A percentile compares a stretch with the other conserved stretches of the same genome.
Evolutionary conservation across 2,888 invertebrate species (phyloP).

Genomic region (Hemithea aestivaria): DNA sequence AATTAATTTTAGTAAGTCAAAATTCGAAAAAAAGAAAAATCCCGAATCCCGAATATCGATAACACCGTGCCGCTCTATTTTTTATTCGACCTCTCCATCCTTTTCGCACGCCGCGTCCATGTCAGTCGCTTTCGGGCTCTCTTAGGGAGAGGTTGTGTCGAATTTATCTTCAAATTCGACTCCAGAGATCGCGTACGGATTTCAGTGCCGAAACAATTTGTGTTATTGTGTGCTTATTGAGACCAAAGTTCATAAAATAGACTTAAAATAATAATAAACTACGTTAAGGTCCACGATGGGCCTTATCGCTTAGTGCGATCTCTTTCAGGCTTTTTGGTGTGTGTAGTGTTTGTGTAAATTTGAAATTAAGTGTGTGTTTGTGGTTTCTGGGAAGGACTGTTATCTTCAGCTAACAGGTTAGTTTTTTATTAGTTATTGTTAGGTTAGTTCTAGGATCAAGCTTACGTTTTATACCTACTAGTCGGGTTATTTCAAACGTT

Average conservation of each 20-base stretch:
- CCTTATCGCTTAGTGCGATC: conserved; percentile 12
- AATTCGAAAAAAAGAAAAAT: conserved; percentile 29
- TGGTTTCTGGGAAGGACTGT: conserved; percentile 12
- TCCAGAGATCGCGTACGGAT: too few relatives aligned
- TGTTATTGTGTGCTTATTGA: too few relatives aligned
- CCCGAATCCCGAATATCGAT: conserved; percentile 38
- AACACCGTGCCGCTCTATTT: conserved; percentile 31
- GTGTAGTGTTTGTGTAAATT: conserved; percentile 11
- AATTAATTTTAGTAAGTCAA: too few relatives aligned
- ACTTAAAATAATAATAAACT: too few relatives aligned
- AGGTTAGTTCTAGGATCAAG: conserved; percentile 1
- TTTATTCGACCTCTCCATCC: conserved; percentile 26
- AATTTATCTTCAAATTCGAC: too few relatives aligned
- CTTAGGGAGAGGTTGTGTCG: conserved; percentile 14
- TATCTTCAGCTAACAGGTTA: conserved; percentile 14
- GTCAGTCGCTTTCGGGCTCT: conserved; percentile 47
- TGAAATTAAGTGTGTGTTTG: conserved; percentile 7
- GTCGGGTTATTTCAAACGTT: too few relatives aligned
- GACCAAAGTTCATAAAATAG: neutral
- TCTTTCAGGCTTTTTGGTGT: too few relatives aligned
- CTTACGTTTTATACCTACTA: too few relatives aligned
- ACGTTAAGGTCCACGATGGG: too few relatives aligned
- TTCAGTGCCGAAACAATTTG: too few relatives aligned
- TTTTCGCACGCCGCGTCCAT: conserved; percentile 21
- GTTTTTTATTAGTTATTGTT: conserved; percentile 11